Percentiles rank a stretch among this genome's conserved stretches.
Evolutionary conservation across 2,888 invertebrate genomes (phyloP).

Genomic region (Rhodophaea formosa): DNA sequence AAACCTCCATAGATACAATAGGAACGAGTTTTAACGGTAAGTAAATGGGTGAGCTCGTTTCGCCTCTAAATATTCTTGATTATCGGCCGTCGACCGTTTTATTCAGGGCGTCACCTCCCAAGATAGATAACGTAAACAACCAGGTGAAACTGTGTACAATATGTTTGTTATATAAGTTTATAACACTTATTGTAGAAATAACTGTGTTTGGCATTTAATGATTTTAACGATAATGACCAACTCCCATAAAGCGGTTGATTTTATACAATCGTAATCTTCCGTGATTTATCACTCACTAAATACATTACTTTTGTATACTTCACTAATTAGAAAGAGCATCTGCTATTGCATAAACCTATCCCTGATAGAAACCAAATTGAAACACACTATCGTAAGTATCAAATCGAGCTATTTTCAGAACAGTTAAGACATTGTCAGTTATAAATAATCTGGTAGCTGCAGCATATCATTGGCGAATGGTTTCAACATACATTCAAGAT

Average conservation of each 20-base stretch:
- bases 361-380: not conserved
- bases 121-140: slow-evolving; percentile 12
- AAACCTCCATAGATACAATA: not conserved
- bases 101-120: slow-evolving; percentile 6
- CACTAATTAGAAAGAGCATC: too few species aligned
- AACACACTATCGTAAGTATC: not conserved
- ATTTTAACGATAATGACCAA: not conserved
- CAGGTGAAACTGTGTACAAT: slow-evolving; percentile 1
- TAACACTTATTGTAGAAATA: not conserved
- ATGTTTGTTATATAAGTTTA: too few species aligned
- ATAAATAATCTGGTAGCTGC: slow-evolving; percentile 18
- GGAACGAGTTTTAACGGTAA: slow-evolving; percentile 5
- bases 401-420: slow-evolving; percentile 1
- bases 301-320: too few species aligned
- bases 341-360: too few species aligned
- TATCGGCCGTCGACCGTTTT: slow-evolving; percentile 11
- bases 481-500: slow-evolving; percentile 22
- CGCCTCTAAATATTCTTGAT: slow-evolving; percentile 11
- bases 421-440: slow-evolving; percentile 5
- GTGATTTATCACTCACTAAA: too few species aligned
- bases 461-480: slow-evolving; percentile 24
- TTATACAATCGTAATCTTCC: too few species aligned
- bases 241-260: not conserved
- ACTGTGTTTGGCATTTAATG: not conserved
- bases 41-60: not conserved